Conservation (phyloP, 2,888 invertebrate genomes). For the Pterostichus madidus region DNA sequence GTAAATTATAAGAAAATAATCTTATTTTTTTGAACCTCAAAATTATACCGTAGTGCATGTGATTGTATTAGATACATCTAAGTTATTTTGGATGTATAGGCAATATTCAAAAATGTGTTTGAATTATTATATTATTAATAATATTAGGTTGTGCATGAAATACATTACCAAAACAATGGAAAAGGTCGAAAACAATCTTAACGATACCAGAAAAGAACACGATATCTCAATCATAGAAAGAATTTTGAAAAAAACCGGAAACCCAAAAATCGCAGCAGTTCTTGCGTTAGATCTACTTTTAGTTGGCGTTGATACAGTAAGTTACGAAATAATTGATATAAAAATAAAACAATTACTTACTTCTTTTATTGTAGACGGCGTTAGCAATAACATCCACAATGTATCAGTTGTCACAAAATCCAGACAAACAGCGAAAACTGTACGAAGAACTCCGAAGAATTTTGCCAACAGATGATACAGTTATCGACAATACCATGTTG, state of each 20-base stretch:
- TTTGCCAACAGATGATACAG: conserved; percentile 79
- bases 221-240: conserved; percentile 81
- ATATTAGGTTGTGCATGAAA: conserved; percentile 80
- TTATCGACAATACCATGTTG: conserved; percentile 81
- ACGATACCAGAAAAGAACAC: conserved; percentile 71
- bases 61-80: too few relatives aligned
- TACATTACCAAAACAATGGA: conserved; percentile 80
- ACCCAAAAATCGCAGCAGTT: conserved; percentile 83
- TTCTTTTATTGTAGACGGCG: conserved; percentile 79
- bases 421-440: conserved; percentile 83
- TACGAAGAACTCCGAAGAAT: conserved; percentile 82
- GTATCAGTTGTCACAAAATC: conserved; percentile 86
- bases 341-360: not conserved
- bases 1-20: too few relatives aligned
- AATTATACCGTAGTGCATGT: too few relatives aligned
- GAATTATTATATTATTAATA: not conserved
- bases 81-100: too few relatives aligned
- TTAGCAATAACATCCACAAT: conserved; percentile 87
- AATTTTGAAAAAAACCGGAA: conserved; percentile 80
- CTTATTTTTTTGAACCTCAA: too few relatives aligned
- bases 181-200: conserved; percentile 76
- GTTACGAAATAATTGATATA: conserved; percentile 65
- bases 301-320: conserved; percentile 89
- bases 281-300: conserved; percentile 87
- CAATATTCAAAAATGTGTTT: not conserved